phyloP scores from a whole-genome alignment of 2,797 vertebrate species.

The Florisuga fusca region DNA sequence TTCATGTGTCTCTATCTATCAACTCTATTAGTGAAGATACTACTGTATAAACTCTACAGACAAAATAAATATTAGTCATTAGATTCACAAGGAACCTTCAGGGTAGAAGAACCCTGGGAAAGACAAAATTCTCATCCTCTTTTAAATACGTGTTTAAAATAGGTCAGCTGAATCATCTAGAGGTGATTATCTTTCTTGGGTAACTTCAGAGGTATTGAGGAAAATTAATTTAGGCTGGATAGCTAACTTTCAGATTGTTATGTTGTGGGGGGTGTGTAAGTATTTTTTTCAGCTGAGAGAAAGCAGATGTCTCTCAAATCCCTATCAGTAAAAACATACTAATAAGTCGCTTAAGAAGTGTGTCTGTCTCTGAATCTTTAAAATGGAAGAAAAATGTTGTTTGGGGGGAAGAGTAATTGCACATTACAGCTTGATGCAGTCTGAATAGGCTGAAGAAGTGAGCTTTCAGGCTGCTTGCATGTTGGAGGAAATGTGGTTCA shows the following conservation, averaged over 20 bases:
- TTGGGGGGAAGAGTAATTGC: neutral
- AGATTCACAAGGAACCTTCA: neutral
- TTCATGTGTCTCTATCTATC: conserved; percentile 49
- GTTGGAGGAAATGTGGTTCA: neutral
- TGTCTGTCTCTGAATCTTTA: neutral
- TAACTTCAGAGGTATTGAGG: neutral
- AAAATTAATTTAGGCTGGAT: neutral
- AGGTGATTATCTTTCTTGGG: conserved; percentile 1
- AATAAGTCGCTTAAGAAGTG: neutral
- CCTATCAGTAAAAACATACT: neutral
- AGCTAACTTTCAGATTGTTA: neutral
- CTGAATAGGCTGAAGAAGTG: neutral
- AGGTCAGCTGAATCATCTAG: conserved; percentile 18
- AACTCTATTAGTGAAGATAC: neutral
- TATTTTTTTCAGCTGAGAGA: neutral
- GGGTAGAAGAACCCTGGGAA: neutral
- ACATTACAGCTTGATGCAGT: neutral
- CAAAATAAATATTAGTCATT: conserved; percentile 36
- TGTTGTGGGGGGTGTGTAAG: neutral
- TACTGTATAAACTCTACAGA: conserved; percentile 11
- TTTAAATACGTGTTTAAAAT: conserved; percentile 8
- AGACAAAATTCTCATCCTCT: conserved; percentile 41
- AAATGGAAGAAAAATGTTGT: neutral
- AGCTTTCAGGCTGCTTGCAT: neutral
- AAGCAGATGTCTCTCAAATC: neutral